Percentiles rank a stretch among this genome's conserved stretches.
phyloP scores from a whole-genome alignment of 2,113 vertebrate species.

The Theristicus caerulescens region DNA sequence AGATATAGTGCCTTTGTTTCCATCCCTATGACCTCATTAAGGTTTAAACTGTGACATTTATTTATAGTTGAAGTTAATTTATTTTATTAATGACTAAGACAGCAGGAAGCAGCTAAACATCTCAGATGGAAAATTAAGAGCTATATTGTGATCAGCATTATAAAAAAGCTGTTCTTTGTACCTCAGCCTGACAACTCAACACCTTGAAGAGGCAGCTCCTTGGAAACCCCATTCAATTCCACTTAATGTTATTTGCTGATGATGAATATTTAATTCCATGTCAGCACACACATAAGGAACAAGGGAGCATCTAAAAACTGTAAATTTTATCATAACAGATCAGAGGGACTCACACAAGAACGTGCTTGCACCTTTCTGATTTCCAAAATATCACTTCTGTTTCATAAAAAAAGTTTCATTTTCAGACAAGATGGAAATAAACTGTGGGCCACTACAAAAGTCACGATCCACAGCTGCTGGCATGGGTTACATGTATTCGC shows the following conservation, averaged over 20 bases:
- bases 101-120: neutral
- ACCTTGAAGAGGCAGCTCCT: neutral
- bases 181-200: neutral
- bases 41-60: neutral
- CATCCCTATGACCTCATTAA: neutral
- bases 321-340: neutral
- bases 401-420: neutral
- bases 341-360: neutral
- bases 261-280: neutral
- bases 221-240: neutral
- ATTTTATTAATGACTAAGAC: neutral
- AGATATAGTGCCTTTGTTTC: neutral
- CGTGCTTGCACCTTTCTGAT: neutral
- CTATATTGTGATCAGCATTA: neutral
- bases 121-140: constrained; percentile 14
- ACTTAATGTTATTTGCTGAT: neutral
- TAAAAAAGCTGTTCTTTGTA: neutral
- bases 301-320: neutral
- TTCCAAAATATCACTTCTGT: neutral
- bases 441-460: neutral
- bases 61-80: constrained; percentile 12
- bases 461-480: neutral
- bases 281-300: neutral
- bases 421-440: neutral
- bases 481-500: accelerated